phyloP scores from a whole-genome alignment of 2,113 vertebrate species.

The Panurus biarmicus region DNA sequence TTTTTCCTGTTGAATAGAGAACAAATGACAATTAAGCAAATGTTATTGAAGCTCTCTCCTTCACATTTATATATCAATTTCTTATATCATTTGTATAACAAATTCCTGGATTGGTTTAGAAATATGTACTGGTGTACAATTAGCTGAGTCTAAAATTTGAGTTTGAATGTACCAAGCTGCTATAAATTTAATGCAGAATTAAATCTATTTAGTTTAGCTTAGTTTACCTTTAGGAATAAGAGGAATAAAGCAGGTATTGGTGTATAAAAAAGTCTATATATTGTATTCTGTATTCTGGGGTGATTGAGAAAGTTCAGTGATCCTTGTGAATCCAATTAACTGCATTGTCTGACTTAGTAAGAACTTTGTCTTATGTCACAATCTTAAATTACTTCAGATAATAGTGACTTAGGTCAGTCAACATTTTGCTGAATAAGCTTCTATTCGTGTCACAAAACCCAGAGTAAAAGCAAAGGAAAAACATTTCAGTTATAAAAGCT shows the following conservation, averaged over 20 bases:
- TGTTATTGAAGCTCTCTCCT: not conserved
- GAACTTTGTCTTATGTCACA: not conserved
- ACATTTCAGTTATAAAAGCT: not conserved
- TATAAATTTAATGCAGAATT: not conserved
- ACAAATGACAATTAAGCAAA: not conserved
- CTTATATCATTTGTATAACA: not conserved
- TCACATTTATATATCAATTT: not conserved
- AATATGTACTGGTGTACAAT: not conserved
- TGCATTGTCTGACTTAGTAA: not conserved
- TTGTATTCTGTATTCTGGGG: not conserved
- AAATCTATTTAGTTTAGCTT: not conserved
- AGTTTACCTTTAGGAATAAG: not conserved
- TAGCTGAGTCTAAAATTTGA: not conserved
- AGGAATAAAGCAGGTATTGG: not conserved
- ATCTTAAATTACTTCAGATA: not conserved
- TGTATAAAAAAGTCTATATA: not conserved
- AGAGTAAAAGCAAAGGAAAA: not conserved
- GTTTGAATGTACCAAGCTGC: not conserved
- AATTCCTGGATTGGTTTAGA: not conserved
- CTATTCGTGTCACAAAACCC: not conserved
- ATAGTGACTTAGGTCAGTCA: not conserved
- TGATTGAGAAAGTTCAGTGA: not conserved
- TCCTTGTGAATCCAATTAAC: not conserved
- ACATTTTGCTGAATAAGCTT: not conserved
- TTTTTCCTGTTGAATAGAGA: not conserved